Percentiles rank a stretch among this genome's conserved stretches.
Conservation (phyloP, 2,113 vertebrate species). For the Capra hircus region DNA sequence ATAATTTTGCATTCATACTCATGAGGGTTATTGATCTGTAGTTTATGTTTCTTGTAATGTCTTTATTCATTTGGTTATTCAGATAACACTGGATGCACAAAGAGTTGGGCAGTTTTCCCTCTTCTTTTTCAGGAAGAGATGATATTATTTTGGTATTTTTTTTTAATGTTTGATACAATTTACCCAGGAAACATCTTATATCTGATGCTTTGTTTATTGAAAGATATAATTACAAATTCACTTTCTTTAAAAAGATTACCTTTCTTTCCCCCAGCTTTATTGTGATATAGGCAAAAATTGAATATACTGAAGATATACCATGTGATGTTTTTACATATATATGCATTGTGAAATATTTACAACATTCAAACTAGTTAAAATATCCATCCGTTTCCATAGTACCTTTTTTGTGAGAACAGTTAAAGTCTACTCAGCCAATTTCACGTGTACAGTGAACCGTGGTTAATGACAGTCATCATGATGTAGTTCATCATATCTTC, state of each 20-base stretch:
- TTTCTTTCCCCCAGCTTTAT: not conserved
- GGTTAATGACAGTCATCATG: not conserved
- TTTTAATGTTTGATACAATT: not conserved
- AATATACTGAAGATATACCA: not conserved
- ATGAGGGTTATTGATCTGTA: not conserved
- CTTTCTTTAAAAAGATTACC: not conserved
- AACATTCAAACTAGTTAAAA: not conserved
- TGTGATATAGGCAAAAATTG: not conserved
- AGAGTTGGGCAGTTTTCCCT: not conserved
- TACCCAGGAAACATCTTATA: not conserved
- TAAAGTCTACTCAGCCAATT: not conserved
- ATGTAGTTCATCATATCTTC: not conserved
- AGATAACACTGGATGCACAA: not conserved
- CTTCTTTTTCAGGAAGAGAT: not conserved
- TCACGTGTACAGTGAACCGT: not conserved
- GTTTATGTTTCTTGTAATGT: not conserved
- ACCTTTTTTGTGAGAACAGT: not conserved
- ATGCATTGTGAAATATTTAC: not conserved
- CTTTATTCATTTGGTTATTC: not conserved
- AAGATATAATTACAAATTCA: not conserved
- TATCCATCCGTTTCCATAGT: not conserved
- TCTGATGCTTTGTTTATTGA: not conserved
- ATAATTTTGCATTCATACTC: not conserved
- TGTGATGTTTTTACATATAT: not conserved
- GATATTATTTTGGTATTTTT: not conserved